These are phyloP conservation scores for Alviniconcha strummeri DNA, from an alignment of 2,888 invertebrate genomes.

Conservation along the genomic window DNA sequence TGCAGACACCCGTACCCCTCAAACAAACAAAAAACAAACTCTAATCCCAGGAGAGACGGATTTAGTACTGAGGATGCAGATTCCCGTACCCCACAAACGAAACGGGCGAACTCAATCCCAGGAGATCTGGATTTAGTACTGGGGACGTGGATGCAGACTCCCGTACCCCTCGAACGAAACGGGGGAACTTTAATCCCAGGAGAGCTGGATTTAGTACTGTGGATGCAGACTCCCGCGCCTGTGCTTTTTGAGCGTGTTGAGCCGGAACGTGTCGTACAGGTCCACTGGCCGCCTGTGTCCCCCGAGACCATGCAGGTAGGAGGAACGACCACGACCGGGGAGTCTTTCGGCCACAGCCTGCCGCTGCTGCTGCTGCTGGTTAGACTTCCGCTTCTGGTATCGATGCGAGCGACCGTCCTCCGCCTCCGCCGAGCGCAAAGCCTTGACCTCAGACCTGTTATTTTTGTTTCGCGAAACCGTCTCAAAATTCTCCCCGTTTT, in stretches of 20 bases:
- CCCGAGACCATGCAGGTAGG: neutral
- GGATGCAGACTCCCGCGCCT: neutral
- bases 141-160: too few species aligned
- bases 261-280: conserved; percentile 23
- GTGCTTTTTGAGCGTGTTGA: neutral
- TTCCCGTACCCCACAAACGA: too few species aligned
- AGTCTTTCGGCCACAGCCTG: neutral
- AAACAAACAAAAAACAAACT: too few species aligned
- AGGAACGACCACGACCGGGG: neutral
- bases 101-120: too few species aligned
- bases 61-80: neutral
- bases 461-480: neutral
- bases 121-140: too few species aligned
- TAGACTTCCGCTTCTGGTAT: neutral
- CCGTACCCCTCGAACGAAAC: too few species aligned
- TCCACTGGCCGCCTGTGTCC: conserved; percentile 4
- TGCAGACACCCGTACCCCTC: too few species aligned
- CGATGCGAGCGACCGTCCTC: neutral
- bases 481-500: neutral
- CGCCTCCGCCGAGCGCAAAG: neutral
- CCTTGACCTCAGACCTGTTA: neutral
- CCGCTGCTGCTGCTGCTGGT: neutral
- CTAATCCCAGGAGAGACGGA: too few species aligned
- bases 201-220: neutral
- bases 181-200: too few species aligned